A percentile compares a stretch with the other conserved stretches of the same genome.
Conservation (phyloP, 1,140 invertebrate genomes). For the Eupristina koningsbergeri region DNA sequence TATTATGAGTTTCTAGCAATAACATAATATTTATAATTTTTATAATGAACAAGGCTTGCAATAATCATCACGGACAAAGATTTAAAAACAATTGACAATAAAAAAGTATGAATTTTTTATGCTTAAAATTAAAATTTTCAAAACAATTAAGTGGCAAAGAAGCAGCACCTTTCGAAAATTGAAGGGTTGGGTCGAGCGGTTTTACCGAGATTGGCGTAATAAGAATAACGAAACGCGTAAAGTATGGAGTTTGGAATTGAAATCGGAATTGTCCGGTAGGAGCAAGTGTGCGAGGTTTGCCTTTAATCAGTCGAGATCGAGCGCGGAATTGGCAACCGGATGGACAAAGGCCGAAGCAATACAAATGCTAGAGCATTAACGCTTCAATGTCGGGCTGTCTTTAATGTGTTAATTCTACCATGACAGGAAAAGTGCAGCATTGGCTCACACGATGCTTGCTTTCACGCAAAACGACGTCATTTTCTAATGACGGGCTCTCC, state of each 20-base stretch:
- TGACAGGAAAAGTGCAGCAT: slow-evolving; percentile 19
- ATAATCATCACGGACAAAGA: no score
- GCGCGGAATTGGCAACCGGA: background rate
- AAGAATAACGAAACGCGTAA: background rate
- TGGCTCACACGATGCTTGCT: background rate
- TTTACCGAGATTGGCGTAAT: background rate
- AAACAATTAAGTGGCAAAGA: no score
- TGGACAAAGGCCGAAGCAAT: background rate
- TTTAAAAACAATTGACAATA: no score
- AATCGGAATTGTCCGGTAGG: no score
- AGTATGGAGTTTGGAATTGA: background rate
- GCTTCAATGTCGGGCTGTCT: slow-evolving; percentile 23
- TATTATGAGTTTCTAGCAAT: no score
- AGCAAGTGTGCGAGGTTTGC: no score
- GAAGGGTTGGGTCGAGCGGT: no score
- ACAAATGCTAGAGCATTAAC: slow-evolving; percentile 20
- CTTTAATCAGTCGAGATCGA: background rate
- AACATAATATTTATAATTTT: no score
- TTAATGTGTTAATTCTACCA: slow-evolving; percentile 26
- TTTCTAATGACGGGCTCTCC: slow-evolving; percentile 26
- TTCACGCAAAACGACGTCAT: slow-evolving; percentile 23
- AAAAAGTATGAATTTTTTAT: no score
- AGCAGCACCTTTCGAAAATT: no score
- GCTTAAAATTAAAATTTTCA: no score
- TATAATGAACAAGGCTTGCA: no score